Base-by-base conservation (phyloP, 2,888 invertebrate genomes). In the Diarsia dahlii region DNA sequence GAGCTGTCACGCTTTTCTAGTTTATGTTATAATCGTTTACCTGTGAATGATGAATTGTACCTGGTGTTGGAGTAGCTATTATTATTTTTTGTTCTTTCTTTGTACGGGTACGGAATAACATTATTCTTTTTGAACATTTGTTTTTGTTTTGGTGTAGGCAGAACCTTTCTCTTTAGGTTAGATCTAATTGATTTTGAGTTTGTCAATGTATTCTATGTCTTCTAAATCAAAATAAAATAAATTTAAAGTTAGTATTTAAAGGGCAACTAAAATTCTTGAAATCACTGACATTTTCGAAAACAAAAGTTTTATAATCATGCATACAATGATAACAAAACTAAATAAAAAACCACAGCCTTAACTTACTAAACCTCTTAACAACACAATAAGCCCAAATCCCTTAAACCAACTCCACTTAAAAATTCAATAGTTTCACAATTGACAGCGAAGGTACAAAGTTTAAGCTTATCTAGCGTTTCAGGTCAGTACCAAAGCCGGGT, bases 391-490 rank as follows among this genome's bases (percentile, higher is more conserved):
- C 62, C 18, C 2, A 23, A 63, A 63, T 46, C 45, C 80, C 52
- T 39, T 45, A 10, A 46, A 13, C 50, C n/a, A 81, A 72, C 20
- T 76, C 48, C 68, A 73, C 68, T 84, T 70, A 78, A 82, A 87
- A 85, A 81, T 84, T 82, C 71, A 82, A 70, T 77, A 75, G 74
- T 74, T 86, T 86, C 78, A 89, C 90, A 91, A 91, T 91, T 91
- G 91, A 91, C 90, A 88, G 84, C 89, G 90, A 87, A 90, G 89
- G 90, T 90, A 87, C 87, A 89, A 91, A 92, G 91, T 92, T 92
- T 89, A 90, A 91, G 92, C 92, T 94, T 93, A 93, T 93, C 92
- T 90, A 88, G 89, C 90, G 87, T 91, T 91, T 90, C 89, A 89
- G 90, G 91, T 88, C 89, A 90, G 90, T 89, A 92, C 93, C 92